A percentile compares a stretch with the other conserved stretches of the same genome.
Evolutionary conservation across 2,113 vertebrate species (phyloP).

Genomic region (Oreotrochilus melanogaster): DNA sequence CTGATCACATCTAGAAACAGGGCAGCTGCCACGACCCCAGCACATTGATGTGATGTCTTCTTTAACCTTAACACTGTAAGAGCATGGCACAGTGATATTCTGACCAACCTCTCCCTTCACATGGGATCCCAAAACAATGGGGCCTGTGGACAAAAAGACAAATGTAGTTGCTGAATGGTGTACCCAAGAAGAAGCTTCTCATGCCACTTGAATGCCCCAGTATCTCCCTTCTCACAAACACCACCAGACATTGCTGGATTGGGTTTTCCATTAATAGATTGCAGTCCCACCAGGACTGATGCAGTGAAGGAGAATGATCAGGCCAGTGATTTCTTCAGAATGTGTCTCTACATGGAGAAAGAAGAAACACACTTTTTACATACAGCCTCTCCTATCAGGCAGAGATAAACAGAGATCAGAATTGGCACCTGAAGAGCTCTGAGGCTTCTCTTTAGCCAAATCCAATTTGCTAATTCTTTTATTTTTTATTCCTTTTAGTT

Average conservation of each 20-base stretch:
- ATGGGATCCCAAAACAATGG: accelerated
- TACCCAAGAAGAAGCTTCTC: not conserved
- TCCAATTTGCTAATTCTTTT: not conserved
- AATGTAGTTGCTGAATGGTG: accelerated
- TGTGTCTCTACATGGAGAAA: not conserved
- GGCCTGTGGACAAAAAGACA: not conserved
- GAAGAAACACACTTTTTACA: not conserved
- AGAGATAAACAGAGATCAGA: not conserved
- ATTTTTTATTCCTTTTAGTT: not conserved
- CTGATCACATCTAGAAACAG: slow-evolving; percentile 32
- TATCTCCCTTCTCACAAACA: not conserved
- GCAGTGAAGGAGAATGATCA: accelerated
- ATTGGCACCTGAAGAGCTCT: not conserved
- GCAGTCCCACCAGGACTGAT: not conserved
- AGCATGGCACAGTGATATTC: slow-evolving; percentile 78
- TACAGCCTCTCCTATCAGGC: not conserved
- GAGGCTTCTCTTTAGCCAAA: not conserved
- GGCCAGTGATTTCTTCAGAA: not conserved
- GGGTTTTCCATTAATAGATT: accelerated
- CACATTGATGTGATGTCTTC: slow-evolving; percentile 53
- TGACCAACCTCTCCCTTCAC: slow-evolving; percentile 74
- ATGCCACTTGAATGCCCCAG: accelerated
- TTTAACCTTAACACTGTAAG: not conserved
- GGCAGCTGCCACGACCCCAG: slow-evolving; percentile 78
- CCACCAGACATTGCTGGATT: not conserved